These are phyloP conservation scores for Harpalus rufipes DNA, from an alignment of 2,888 invertebrate species.

Conservation along the genomic window DNA sequence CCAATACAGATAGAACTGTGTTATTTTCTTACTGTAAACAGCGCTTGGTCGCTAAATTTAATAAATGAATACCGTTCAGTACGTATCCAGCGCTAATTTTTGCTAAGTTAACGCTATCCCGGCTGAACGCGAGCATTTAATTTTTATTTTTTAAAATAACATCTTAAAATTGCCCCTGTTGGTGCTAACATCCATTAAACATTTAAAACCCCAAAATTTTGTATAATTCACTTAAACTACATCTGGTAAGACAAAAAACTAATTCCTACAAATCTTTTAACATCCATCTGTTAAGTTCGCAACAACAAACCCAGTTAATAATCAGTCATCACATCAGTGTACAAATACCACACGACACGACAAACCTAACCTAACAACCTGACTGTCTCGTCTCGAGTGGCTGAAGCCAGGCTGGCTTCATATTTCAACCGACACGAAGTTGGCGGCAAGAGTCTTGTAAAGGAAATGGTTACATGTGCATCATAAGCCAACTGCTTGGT, in stretches of 20 bases:
- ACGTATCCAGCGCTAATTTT: no score
- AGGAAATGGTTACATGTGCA: conserved; percentile 52
- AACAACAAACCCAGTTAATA: conserved; percentile 20
- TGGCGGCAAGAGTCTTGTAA: conserved; percentile 36
- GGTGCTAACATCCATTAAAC: neutral
- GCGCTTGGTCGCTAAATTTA: no score
- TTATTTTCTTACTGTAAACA: no score
- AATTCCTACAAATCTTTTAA: conserved; percentile 27
- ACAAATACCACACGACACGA: conserved; percentile 19
- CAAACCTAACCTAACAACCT: conserved; percentile 11
- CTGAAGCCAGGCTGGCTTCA: neutral
- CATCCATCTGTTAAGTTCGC: conserved; percentile 14
- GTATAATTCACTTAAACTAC: neutral
- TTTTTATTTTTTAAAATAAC: neutral
- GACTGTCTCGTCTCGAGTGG: neutral
- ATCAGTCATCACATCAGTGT: conserved; percentile 31
- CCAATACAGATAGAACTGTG: no score
- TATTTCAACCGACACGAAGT: conserved; percentile 26
- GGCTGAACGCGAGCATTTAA: no score
- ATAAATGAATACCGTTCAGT: no score
- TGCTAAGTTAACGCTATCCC: no score
- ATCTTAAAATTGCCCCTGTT: neutral
- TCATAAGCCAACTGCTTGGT: conserved; percentile 36
- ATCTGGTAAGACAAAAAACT: conserved; percentile 24
- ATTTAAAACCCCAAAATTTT: conserved; percentile 4